These are phyloP conservation scores for Boloria selene DNA, from an alignment of 2,888 invertebrate species.

Conservation along the genomic window DNA sequence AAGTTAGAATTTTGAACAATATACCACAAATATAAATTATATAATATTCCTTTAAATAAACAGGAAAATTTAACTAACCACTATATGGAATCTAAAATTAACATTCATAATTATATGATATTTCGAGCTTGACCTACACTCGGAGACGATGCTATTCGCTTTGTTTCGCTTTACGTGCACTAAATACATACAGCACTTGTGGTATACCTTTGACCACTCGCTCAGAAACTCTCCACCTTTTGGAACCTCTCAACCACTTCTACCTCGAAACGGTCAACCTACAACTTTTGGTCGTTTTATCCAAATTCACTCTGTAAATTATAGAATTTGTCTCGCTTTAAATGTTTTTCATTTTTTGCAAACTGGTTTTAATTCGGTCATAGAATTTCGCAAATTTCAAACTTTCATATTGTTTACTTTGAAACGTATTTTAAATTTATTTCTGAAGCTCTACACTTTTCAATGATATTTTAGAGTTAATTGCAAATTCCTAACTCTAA, in stretches of 20 bases:
- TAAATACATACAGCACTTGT: constrained; percentile 19
- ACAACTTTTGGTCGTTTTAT: constrained; percentile 11
- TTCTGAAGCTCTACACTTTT: too few relatives aligned
- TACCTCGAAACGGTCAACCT: constrained; percentile 24
- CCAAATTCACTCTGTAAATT: constrained; percentile 6
- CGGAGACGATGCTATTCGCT: constrained; percentile 11
- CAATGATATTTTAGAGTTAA: too few relatives aligned
- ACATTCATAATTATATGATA: constrained; percentile 19
- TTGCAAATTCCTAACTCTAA: too few relatives aligned
- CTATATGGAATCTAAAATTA: constrained; percentile 1
- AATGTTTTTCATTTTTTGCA: neutral
- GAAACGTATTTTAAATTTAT: too few relatives aligned
- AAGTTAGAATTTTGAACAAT: neutral
- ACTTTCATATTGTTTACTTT: too few relatives aligned
- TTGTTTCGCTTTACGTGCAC: constrained; percentile 18
- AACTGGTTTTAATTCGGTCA: neutral
- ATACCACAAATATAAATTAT: neutral
- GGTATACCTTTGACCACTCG: constrained; percentile 28
- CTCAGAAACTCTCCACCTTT: constrained; percentile 26
- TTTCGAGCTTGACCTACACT: constrained; percentile 21
- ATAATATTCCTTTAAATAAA: neutral
- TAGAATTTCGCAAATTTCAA: neutral
- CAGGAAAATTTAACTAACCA: neutral
- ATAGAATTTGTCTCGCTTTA: constrained; percentile 8
- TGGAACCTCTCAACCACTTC: constrained; percentile 16